Conservation (phyloP, 2,888 invertebrate species). For the Athalia rosae region DNA sequence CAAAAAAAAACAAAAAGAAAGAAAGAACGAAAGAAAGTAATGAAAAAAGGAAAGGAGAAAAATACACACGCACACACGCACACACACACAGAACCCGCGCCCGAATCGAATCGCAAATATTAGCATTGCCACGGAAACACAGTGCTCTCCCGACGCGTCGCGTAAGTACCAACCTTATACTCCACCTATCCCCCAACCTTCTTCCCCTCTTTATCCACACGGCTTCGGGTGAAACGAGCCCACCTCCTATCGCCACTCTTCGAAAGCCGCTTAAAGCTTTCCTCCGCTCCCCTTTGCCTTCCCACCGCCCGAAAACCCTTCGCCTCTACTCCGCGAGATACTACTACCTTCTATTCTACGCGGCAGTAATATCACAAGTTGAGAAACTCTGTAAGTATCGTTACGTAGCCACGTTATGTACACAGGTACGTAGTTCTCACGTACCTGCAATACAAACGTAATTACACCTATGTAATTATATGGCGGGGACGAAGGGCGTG, state of each 20-base stretch:
- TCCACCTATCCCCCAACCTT: background rate
- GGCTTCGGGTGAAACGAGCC: conserved; percentile 63
- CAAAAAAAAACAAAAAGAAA: background rate
- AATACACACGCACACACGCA: conserved; percentile 48
- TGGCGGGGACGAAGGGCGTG: too few relatives aligned
- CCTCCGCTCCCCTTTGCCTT: conserved; percentile 49
- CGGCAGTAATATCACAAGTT: too few relatives aligned
- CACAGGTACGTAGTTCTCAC: too few relatives aligned
- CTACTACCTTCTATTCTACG: too few relatives aligned
- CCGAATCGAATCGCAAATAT: conserved; percentile 72
- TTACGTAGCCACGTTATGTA: too few relatives aligned
- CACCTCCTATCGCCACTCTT: conserved; percentile 65
- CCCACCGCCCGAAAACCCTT: too few relatives aligned
- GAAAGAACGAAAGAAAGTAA: background rate
- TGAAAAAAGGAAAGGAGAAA: conserved; percentile 29
- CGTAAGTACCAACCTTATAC: background rate
- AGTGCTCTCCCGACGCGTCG: background rate
- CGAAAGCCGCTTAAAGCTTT: conserved; percentile 71
- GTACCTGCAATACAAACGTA: too few relatives aligned
- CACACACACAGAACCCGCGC: conserved; percentile 53
- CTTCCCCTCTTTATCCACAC: background rate
- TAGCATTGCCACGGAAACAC: conserved; percentile 60
- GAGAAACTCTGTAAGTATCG: too few relatives aligned
- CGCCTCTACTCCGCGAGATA: too few relatives aligned
- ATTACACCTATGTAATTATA: too few relatives aligned